phyloP scores from a whole-genome alignment of 1,140 invertebrate species.

The Drosophila kanapiae region DNA sequence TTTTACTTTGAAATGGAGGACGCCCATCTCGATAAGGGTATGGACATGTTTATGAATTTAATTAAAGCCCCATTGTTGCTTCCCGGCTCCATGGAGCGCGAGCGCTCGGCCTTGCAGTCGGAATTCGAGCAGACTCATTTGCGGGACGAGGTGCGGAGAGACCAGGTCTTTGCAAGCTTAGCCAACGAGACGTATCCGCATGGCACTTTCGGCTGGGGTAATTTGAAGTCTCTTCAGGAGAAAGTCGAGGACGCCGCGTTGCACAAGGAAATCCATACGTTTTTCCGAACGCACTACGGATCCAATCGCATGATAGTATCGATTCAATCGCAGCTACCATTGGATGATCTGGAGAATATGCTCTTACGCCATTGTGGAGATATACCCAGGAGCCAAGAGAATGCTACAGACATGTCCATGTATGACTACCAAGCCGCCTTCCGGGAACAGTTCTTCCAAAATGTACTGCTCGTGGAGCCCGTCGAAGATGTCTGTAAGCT shows the following conservation, averaged over 20 bases:
- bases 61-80: constrained; percentile 95
- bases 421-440: constrained; percentile 86
- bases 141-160: constrained; percentile 79
- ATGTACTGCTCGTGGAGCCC: constrained; percentile 92
- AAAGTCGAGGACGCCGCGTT: constrained; percentile 88
- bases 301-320: constrained; percentile 95
- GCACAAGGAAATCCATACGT: constrained; percentile 90
- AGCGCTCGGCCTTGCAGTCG: constrained; percentile 96
- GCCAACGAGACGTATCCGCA: constrained; percentile 91
- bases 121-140: constrained; percentile 85
- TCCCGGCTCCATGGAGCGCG: constrained; percentile 93
- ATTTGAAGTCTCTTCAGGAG: constrained; percentile 90
- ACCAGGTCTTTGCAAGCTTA: constrained; percentile 90
- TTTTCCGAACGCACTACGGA: constrained; percentile 93
- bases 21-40: constrained; percentile 89
- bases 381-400: constrained; percentile 88
- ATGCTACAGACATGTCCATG: constrained; percentile 86
- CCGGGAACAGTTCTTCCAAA: constrained; percentile 88
- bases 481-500: constrained; percentile 89
- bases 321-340: constrained; percentile 91
- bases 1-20: constrained; percentile 95
- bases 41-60: constrained; percentile 96
- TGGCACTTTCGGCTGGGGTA: constrained; percentile 94
- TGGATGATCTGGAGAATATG: constrained; percentile 90
- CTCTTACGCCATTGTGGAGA: constrained; percentile 88